These are phyloP conservation scores for Emydoidea blandingii DNA, from an alignment of 2,797 vertebrate genomes.

Conservation along the genomic window DNA sequence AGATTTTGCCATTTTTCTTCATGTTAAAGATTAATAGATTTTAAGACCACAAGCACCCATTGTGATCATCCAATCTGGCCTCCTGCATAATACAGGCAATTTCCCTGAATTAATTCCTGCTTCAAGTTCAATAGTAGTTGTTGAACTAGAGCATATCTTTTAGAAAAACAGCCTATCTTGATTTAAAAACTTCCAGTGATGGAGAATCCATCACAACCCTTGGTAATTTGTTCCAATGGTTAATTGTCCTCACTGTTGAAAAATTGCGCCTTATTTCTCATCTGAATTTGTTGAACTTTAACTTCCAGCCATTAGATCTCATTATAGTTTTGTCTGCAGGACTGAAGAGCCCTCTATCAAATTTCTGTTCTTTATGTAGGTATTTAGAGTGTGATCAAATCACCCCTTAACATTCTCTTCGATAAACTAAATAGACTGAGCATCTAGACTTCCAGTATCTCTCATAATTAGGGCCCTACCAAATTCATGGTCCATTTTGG, in stretches of 20 bases:
- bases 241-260: neutral
- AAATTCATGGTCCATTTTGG: too few species aligned
- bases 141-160: neutral
- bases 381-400: neutral
- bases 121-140: neutral
- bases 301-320: neutral
- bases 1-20: neutral
- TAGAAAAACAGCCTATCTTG: neutral
- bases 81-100: neutral
- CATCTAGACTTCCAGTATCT: neutral
- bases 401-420: neutral
- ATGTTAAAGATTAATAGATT: neutral
- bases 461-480: too few species aligned
- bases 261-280: neutral
- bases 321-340: neutral
- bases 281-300: neutral
- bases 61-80: neutral
- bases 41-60: neutral
- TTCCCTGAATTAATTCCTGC: neutral
- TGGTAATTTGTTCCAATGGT: neutral
- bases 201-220: neutral
- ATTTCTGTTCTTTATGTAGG: neutral
- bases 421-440: neutral
- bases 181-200: neutral
- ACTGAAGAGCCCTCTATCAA: neutral